These are phyloP conservation scores for Leptinotarsa haldemani DNA, from an alignment of 2,888 invertebrate genomes.

Conservation along the genomic window DNA sequence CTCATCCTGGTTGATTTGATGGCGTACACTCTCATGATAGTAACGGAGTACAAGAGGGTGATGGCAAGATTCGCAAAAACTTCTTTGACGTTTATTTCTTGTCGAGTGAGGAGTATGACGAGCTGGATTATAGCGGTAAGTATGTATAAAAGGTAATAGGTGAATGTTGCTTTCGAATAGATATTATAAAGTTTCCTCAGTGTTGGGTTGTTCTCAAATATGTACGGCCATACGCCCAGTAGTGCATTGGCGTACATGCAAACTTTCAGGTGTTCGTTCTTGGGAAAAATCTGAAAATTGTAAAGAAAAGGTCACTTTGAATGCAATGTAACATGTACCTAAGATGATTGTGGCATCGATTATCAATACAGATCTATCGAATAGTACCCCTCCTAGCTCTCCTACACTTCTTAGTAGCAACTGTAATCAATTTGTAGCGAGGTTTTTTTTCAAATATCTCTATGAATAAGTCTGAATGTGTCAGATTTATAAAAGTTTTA, in stretches of 20 bases:
- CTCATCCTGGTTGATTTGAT: slow-evolving; percentile 40
- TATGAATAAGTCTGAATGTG: too few species aligned
- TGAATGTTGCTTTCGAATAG: slow-evolving; percentile 35
- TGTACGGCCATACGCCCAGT: slow-evolving; percentile 41
- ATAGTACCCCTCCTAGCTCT: too few species aligned
- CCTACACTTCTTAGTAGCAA: too few species aligned
- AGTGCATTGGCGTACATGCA: slow-evolving; percentile 40
- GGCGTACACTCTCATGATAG: slow-evolving; percentile 42
- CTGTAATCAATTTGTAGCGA: too few species aligned
- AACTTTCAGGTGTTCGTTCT: slow-evolving; percentile 38
- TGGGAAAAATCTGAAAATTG: slow-evolving; percentile 41
- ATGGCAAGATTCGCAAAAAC: slow-evolving; percentile 46
- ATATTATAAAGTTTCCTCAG: slow-evolving; percentile 34
- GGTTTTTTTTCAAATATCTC: too few species aligned
- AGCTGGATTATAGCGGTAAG: slow-evolving; percentile 36
- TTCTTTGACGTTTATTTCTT: slow-evolving; percentile 33
- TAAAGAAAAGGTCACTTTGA: background rate
- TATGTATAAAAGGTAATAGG: slow-evolving; percentile 32
- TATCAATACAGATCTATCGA: too few species aligned
- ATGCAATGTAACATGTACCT: too few species aligned
- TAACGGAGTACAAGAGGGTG: slow-evolving; percentile 45
- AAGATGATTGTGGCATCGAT: too few species aligned
- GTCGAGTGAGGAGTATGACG: slow-evolving; percentile 27
- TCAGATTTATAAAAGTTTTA: too few species aligned
- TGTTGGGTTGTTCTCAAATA: slow-evolving; percentile 37